Percentiles rank a stretch among this genome's conserved stretches.
phyloP scores from a whole-genome alignment of 2,888 invertebrate species.

The Lissocephala sabroskyi region DNA sequence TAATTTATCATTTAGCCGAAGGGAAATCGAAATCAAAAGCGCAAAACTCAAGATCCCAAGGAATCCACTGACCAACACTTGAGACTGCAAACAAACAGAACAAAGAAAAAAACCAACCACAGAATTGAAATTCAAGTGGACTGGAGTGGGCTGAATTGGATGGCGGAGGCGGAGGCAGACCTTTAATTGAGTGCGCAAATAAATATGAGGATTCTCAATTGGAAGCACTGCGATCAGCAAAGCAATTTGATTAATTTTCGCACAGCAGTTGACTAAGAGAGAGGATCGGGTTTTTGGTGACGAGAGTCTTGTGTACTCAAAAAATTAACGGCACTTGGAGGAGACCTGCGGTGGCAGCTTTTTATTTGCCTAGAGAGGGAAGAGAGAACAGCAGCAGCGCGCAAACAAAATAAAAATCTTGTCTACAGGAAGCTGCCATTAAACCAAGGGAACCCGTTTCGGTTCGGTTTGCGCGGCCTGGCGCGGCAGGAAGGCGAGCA shows the following conservation, averaged over 20 bases:
- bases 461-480: too few species aligned
- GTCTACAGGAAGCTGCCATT: slow-evolving; percentile 62
- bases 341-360: background rate
- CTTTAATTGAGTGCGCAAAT: slow-evolving; percentile 61
- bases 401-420: too few species aligned
- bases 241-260: slow-evolving; percentile 42
- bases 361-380: slow-evolving; percentile 6
- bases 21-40: background rate
- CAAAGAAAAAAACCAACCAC: background rate
- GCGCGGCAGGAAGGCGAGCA: too few species aligned
- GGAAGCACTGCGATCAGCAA: background rate
- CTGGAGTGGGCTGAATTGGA: slow-evolving; percentile 7
- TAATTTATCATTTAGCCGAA: background rate
- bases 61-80: background rate
- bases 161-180: background rate
- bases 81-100: background rate
- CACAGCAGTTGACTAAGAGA: background rate
- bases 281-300: background rate
- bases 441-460: slow-evolving; percentile 25
- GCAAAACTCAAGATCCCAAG: background rate
- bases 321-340: slow-evolving; percentile 39
- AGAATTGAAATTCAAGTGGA: background rate
- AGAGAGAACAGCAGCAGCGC: too few species aligned
- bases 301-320: slow-evolving; percentile 24
- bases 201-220: slow-evolving; percentile 22